A percentile compares a stretch with the other conserved stretches of the same genome.
phyloP scores from a whole-genome alignment of 2,113 vertebrate genomes.

The Turnix velox region DNA sequence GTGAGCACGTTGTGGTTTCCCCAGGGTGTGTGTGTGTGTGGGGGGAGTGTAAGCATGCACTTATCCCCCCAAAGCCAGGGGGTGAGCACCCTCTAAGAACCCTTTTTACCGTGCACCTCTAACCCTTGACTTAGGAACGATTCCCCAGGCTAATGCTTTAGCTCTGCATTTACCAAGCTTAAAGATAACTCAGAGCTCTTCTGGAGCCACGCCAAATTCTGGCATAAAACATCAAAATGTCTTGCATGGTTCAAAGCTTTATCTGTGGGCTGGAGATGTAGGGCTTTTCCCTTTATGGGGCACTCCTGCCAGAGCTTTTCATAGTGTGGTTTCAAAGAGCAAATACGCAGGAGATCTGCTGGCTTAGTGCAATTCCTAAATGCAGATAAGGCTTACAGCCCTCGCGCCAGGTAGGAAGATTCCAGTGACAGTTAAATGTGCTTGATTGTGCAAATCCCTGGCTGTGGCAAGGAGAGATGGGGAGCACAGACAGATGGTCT shows the following conservation, averaged over 20 bases:
- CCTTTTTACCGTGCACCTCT: neutral
- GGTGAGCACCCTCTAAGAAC: neutral
- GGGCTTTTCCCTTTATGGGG: slow-evolving; percentile 39
- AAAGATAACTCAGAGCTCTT: slow-evolving; percentile 59
- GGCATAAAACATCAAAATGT: slow-evolving; percentile 44
- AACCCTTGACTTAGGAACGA: slow-evolving; percentile 16
- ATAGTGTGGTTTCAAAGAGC: slow-evolving; percentile 2
- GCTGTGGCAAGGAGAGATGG: slow-evolving; percentile 18
- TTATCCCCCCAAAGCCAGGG: neutral
- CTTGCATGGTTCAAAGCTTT: slow-evolving; percentile 27
- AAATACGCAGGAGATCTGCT: slow-evolving; percentile 18
- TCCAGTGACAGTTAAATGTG: slow-evolving; percentile 28
- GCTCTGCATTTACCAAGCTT: slow-evolving; percentile 56
- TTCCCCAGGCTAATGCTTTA: slow-evolving; percentile 34
- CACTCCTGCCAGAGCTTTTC: slow-evolving; percentile 27
- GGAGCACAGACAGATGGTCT: slow-evolving; percentile 43
- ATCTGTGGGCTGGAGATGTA: slow-evolving; percentile 53
- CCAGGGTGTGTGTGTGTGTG: too few species aligned
- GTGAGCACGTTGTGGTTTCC: neutral
- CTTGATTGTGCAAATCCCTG: slow-evolving; percentile 35
- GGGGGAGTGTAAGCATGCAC: neutral
- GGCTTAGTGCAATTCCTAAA: slow-evolving; percentile 42
- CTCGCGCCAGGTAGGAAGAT: slow-evolving; percentile 50
- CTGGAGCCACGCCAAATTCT: slow-evolving; percentile 26
- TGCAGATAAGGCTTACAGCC: slow-evolving; percentile 51